phyloP scores from a whole-genome alignment of 2,797 vertebrate species.

The Enteromius fasciolatus region DNA sequence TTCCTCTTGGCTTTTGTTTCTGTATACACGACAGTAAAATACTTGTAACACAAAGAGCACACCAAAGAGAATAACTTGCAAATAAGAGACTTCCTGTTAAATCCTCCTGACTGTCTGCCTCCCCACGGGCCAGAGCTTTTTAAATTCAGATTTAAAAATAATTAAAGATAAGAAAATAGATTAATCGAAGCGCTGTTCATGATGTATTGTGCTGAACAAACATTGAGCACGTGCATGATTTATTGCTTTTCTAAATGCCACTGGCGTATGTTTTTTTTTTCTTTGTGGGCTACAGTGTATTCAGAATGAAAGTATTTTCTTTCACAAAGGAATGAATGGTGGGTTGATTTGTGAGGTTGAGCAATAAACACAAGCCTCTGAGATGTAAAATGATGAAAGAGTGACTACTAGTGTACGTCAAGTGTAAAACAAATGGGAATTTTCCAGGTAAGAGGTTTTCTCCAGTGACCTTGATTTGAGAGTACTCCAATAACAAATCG shows the following conservation, averaged over 20 bases:
- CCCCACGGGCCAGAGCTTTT: neutral
- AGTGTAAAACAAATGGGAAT: neutral
- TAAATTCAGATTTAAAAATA: neutral
- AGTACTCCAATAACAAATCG: neutral
- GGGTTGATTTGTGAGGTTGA: neutral
- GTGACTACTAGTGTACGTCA: slow-evolving; percentile 41
- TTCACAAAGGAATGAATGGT: neutral
- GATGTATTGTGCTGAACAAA: neutral
- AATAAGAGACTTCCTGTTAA: slow-evolving; percentile 38
- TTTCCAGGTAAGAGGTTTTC: neutral
- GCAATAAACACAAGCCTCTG: neutral
- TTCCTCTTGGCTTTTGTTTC: slow-evolving; percentile 70
- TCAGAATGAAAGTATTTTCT: neutral
- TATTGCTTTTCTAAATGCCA: slow-evolving; percentile 7
- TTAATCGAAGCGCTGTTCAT: neutral
- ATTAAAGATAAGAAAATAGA: neutral
- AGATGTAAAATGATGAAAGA: slow-evolving; percentile 22
- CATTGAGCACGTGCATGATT: neutral
- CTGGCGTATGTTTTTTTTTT: neutral
- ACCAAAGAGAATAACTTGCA: slow-evolving; percentile 10
- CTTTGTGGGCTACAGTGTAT: neutral
- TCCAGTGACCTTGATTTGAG: neutral
- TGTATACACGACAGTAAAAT: slow-evolving; percentile 35
- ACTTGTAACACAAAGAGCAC: neutral
- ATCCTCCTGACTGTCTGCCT: neutral